Evolutionary conservation across 2,113 vertebrate genomes (phyloP).

Genomic region (Nothoprocta perdicaria): DNA sequence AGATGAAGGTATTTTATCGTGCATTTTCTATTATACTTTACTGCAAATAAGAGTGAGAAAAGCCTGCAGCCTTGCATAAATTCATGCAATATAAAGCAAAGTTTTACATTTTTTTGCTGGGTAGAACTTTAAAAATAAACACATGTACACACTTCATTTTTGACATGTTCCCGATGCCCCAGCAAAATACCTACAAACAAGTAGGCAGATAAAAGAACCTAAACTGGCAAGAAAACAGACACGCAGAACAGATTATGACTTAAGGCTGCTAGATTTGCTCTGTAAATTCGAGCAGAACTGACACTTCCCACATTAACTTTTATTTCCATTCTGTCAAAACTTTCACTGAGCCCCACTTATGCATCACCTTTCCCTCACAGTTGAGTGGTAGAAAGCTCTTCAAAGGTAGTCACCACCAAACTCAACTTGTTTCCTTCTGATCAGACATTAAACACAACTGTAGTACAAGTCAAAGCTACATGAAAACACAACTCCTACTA

Average conservation of each 20-base stretch:
- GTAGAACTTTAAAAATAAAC: not conserved
- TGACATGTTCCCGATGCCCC: not conserved
- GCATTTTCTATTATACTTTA: not conserved
- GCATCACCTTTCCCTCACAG: accelerated
- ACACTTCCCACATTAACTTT: not conserved
- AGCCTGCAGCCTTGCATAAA: not conserved
- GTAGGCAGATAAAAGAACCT: not conserved
- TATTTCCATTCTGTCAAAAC: not conserved
- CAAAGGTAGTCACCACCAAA: not conserved
- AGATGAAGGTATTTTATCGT: not conserved
- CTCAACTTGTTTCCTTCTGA: not conserved
- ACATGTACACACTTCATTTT: not conserved
- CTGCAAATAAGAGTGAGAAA: too few relatives aligned
- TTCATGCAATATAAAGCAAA: accelerated
- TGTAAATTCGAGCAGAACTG: not conserved
- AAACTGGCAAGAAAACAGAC: not conserved
- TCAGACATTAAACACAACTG: not conserved
- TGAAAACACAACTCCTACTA: not conserved
- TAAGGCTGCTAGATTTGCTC: not conserved
- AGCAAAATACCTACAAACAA: not conserved
- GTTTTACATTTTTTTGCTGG: not conserved
- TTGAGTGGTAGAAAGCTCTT: accelerated
- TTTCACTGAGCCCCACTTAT: not conserved
- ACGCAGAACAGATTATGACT: not conserved
- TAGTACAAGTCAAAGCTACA: not conserved